These are phyloP conservation scores for Nipponacmea schrenckii DNA, from an alignment of 2,888 invertebrate species.

Conservation along the genomic window DNA sequence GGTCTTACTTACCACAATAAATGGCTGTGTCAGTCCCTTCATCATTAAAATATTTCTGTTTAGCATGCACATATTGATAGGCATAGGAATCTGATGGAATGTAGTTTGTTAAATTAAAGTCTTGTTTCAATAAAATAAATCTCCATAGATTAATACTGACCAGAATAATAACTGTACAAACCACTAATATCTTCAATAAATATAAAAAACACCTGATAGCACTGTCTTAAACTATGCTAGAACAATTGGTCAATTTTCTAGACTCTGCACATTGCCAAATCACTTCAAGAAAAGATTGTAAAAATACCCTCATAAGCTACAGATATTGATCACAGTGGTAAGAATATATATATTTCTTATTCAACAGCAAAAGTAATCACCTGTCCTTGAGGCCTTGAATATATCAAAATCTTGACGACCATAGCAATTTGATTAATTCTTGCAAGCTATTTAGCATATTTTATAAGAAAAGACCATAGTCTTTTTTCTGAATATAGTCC, in stretches of 20 bases:
- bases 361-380: too few relatives aligned
- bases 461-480: too few relatives aligned
- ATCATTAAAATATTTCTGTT: slow-evolving; percentile 41
- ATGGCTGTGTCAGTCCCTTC: slow-evolving; percentile 43
- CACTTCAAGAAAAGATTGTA: too few relatives aligned
- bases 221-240: not conserved
- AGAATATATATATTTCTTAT: too few relatives aligned
- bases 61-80: slow-evolving; percentile 41
- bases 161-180: slow-evolving; percentile 74
- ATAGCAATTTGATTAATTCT: too few relatives aligned
- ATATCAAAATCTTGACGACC: too few relatives aligned
- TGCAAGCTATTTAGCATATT: too few relatives aligned
- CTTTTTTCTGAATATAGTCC: too few relatives aligned
- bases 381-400: too few relatives aligned
- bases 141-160: slow-evolving; percentile 76
- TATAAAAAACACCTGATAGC: not conserved
- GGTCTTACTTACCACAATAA: slow-evolving; percentile 49
- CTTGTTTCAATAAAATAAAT: slow-evolving; percentile 77
- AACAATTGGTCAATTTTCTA: not conserved
- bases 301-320: too few relatives aligned
- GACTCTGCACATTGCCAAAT: too few relatives aligned
- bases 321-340: too few relatives aligned
- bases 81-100: slow-evolving; percentile 79
- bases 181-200: slow-evolving; percentile 70
- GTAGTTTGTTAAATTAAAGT: slow-evolving; percentile 85